Percentiles rank a stretch among this genome's conserved stretches.
Evolutionary conservation across 2,797 vertebrate species (phyloP).

Genomic region (Schizothorax lantsangensis): DNA sequence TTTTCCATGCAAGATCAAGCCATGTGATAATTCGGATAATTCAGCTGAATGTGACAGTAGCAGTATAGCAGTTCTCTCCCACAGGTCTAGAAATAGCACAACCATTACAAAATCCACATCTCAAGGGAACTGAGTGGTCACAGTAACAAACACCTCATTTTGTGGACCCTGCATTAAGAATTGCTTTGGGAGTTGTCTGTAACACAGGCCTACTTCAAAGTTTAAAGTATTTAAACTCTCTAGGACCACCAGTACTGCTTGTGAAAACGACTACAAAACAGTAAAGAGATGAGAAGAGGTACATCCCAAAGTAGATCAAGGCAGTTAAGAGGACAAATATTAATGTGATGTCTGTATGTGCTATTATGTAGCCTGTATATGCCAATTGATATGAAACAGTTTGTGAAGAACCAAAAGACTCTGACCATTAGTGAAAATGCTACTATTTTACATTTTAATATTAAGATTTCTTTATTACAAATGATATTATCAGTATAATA

Average conservation of each 20-base stretch:
- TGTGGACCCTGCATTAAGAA: slow-evolving; percentile 41
- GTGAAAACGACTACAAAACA: slow-evolving; percentile 13
- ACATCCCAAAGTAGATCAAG: neutral
- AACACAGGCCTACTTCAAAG: slow-evolving; percentile 34
- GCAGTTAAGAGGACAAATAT: neutral
- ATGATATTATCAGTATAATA: neutral
- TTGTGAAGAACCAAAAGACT: neutral
- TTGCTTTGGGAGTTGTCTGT: slow-evolving; percentile 39
- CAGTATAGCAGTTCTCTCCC: slow-evolving; percentile 43
- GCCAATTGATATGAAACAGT: neutral
- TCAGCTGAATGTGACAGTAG: slow-evolving; percentile 47
- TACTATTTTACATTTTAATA: neutral
- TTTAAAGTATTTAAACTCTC: slow-evolving; percentile 26
- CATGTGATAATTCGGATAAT: slow-evolving; percentile 34
- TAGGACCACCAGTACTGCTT: slow-evolving; percentile 9
- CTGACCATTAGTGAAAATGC: neutral
- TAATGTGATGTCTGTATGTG: neutral
- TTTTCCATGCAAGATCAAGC: slow-evolving; percentile 28
- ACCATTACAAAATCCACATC: slow-evolving; percentile 46
- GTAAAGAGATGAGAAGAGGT: slow-evolving; percentile 3
- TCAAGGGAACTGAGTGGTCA: slow-evolving; percentile 43
- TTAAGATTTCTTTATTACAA: neutral
- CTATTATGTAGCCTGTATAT: neutral
- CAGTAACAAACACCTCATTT: slow-evolving; percentile 47
- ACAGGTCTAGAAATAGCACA: slow-evolving; percentile 46